These are phyloP conservation scores for Aegotheles bennettii DNA, from an alignment of 2,113 vertebrate genomes.

Conservation along the genomic window DNA sequence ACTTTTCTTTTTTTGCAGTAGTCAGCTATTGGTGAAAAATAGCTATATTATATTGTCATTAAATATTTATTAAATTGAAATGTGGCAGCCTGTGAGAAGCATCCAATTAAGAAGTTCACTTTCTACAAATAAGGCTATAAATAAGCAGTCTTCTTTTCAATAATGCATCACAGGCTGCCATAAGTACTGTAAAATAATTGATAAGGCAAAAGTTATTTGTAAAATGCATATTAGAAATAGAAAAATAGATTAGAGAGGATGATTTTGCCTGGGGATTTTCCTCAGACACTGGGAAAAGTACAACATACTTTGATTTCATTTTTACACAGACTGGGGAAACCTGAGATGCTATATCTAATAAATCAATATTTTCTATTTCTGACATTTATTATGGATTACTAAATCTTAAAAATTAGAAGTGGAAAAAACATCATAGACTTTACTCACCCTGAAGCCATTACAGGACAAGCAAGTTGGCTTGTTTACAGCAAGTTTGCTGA, in stretches of 20 bases:
- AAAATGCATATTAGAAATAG: conserved; percentile 27
- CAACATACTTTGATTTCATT: not conserved
- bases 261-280: conserved; percentile 19
- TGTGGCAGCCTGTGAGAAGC: conserved; percentile 3
- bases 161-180: conserved; percentile 14
- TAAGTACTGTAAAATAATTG: conserved; percentile 42
- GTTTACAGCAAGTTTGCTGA: too few species aligned
- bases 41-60: not conserved
- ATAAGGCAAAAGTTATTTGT: conserved; percentile 38
- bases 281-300: not conserved
- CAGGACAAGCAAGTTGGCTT: too few species aligned
- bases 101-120: conserved; percentile 16
- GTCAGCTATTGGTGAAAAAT: conserved; percentile 30
- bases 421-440: not conserved
- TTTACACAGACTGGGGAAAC: not conserved
- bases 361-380: conserved; percentile 15
- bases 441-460: not conserved
- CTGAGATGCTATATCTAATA: not conserved
- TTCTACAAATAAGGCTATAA: conserved; percentile 21
- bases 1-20: not conserved
- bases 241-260: conserved; percentile 7
- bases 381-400: not conserved
- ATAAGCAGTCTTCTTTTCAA: conserved; percentile 5
- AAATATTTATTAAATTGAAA: conserved; percentile 42
- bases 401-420: not conserved